Base-by-base conservation (phyloP, 2,797 vertebrate species). In the Danio choprae region DNA sequence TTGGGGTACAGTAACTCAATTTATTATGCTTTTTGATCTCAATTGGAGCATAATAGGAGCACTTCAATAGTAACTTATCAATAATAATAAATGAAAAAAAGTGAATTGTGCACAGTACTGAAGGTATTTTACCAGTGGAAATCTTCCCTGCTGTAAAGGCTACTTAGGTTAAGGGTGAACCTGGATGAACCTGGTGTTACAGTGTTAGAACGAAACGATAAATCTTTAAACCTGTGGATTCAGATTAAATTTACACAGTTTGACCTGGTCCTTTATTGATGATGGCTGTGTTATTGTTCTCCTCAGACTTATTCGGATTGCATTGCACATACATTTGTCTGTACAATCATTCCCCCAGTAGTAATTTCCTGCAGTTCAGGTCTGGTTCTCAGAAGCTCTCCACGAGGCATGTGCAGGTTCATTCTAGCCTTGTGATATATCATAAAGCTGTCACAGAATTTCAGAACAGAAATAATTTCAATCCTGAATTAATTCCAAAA, bases 381-480 rank as follows among this genome's bases (percentile, higher is more conserved):
- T 88, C 74, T 83, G 71, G 87, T 88, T 86, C 78, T 85, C 18
- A 13, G 83, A 81, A 84, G 56, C 74, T 80, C 76, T 77, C 46
- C 6, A 12, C 2, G 55, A 60, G 56, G 77, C 82, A 53, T 58
- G 13, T 36, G 51, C 82, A 62, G 77, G 84, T 84, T 60, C 60
- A 18, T 84, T 82, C 16, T 51, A 44, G 40, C 76, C 53, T 76
- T 29, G 38, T 77, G 53, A 71, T 80, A 84, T 15, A 5, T 38
- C 29, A n/a, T 38, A 22, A 68, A 53, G n/a, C 38, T 68, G 6
- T 79, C 22, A 38, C 8, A 1, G 48, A 72, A 51, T 55, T 75
- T 67, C 2, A 16, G 67, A 60, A 56, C 50, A 63, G 59, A 84
- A 78, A 73, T n/a, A 76, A 55, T 65, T 82, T 46, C 60, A 67